These are phyloP conservation scores for Bruchidius siliquastri DNA, from an alignment of 2,888 invertebrate genomes.

Conservation along the genomic window DNA sequence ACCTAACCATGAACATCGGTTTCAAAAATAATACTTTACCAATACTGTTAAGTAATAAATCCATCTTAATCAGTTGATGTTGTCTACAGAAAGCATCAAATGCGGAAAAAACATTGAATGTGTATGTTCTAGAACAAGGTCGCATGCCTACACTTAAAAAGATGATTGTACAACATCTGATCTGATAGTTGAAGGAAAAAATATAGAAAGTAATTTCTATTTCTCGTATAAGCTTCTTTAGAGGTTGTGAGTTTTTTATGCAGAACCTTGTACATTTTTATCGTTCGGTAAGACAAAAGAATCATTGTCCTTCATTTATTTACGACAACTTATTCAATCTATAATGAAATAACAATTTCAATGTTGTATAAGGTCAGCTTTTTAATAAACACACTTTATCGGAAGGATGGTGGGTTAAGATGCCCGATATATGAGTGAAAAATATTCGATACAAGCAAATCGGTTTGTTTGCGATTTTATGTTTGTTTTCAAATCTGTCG, in stretches of 20 bases:
- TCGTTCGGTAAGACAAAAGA: not conserved
- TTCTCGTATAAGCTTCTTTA: not conserved
- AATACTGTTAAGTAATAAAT: not conserved
- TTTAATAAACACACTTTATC: slow-evolving; percentile 17
- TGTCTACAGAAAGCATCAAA: not conserved
- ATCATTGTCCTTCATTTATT: not conserved
- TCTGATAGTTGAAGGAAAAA: not conserved
- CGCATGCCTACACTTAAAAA: not conserved
- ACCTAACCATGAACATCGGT: not conserved
- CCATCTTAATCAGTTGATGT: not conserved
- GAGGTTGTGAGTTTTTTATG: not conserved
- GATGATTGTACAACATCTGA: not conserved
- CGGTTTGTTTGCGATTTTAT: not conserved
- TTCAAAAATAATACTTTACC: not conserved
- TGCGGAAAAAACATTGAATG: not conserved
- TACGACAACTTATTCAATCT: not conserved
- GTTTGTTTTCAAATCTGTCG: too few species aligned
- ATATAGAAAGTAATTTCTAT: not conserved
- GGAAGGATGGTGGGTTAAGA: not conserved
- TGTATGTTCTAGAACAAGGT: not conserved
- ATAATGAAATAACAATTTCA: not conserved
- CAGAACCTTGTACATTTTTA: not conserved
- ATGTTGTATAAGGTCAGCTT: slow-evolving; percentile 19
- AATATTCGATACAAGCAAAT: not conserved
- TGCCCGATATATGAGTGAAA: not conserved